A percentile compares a stretch with the other conserved stretches of the same genome.
Conservation (phyloP, 2,797 vertebrate species). For the Caiman crocodilus region DNA sequence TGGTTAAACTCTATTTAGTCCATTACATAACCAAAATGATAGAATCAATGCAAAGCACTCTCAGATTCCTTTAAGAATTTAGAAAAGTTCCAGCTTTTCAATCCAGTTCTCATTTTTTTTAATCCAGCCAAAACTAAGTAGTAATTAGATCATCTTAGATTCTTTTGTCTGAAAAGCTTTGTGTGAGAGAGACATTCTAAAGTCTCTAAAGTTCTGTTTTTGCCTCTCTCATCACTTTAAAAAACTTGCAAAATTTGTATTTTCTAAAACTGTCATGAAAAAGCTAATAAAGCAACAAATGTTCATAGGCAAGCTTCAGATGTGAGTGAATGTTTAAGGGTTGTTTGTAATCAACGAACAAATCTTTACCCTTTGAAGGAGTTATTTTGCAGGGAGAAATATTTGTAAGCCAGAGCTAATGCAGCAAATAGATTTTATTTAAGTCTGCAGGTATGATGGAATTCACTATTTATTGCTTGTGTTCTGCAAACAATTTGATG, state of each 20-base stretch:
- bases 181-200: conserved; percentile 43
- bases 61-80: neutral
- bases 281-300: neutral
- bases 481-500: conserved; percentile 24
- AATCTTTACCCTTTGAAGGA: conserved; percentile 35
- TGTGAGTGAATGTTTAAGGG: neutral
- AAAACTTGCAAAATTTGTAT: conserved; percentile 44
- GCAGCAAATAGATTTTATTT: conserved; percentile 23
- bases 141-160: conserved; percentile 59
- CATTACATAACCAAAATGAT: neutral
- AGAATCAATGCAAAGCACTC: neutral
- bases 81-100: conserved; percentile 8
- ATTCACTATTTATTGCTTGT: neutral
- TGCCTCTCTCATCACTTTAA: conserved; percentile 27
- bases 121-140: conserved; percentile 51
- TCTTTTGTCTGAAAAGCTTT: conserved; percentile 66
- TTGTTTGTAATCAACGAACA: neutral
- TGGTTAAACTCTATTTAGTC: neutral
- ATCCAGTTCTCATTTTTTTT: conserved; percentile 21
- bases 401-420: conserved; percentile 35
- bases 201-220: conserved; percentile 22
- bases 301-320: neutral
- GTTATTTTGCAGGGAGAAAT: conserved; percentile 42
- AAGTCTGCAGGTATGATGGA: neutral
- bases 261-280: conserved; percentile 4